A percentile compares a stretch with the other conserved stretches of the same genome.
Conservation (phyloP, 2,888 invertebrate genomes). For the Polyommatus icarus region DNA sequence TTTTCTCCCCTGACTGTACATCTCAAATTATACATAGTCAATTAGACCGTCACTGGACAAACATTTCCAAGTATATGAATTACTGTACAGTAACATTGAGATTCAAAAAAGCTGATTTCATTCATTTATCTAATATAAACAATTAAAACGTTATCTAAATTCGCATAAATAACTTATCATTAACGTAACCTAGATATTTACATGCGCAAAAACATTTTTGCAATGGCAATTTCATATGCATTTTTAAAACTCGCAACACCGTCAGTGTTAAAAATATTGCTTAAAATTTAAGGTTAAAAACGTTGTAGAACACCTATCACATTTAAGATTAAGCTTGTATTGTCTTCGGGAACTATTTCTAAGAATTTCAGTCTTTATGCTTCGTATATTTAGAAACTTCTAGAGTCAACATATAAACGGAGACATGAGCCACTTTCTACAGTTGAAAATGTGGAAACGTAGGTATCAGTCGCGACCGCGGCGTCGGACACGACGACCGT, state of each 20-base stretch:
- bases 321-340: constrained; percentile 44
- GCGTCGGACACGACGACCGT: constrained; percentile 9
- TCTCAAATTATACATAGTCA: constrained; percentile 36
- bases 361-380: constrained; percentile 69
- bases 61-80: constrained; percentile 65
- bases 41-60: constrained; percentile 68
- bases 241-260: constrained; percentile 54
- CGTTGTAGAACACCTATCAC: constrained; percentile 74
- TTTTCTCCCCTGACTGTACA: constrained; percentile 23
- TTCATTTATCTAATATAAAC: constrained; percentile 53
- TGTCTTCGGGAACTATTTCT: constrained; percentile 19
- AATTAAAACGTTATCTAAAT: constrained; percentile 58
- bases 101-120: constrained; percentile 77
- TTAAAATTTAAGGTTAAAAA: constrained; percentile 53
- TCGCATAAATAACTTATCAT: constrained; percentile 78
- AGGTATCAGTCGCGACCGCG: neutral
- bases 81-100: constrained; percentile 70
- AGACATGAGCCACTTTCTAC: constrained; percentile 5
- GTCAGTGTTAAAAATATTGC: constrained; percentile 65
- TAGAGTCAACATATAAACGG: neutral
- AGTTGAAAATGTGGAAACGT: neutral
- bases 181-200: constrained; percentile 64
- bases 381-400: constrained; percentile 24
- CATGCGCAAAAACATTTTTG: constrained; percentile 62
- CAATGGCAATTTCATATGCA: constrained; percentile 53